Base-by-base conservation (phyloP, 2,888 invertebrate genomes). In the Epinotia nisella region DNA sequence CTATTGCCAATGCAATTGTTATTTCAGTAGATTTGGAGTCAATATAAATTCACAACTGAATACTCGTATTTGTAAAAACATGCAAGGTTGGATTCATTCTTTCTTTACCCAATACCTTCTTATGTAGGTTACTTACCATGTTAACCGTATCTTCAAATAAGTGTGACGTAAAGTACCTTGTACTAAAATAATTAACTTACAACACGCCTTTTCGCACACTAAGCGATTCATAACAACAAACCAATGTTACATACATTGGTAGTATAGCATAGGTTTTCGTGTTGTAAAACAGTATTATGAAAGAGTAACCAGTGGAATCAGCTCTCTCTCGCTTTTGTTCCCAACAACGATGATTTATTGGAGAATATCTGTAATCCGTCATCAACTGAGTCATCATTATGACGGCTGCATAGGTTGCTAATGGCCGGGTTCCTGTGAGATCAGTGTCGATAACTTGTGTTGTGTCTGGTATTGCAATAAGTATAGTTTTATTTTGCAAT, bases 251-350 rank as follows among this genome's bases (percentile, higher is more conserved):
- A 55, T n/a, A n/a, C n/a, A 55, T 7, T n/a, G n/a, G 19, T 10
- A 2, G 13, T 11, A 55, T 10, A 2, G 5, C 1, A 24, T 15
- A 24, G 3, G 13, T 24, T 56, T 35, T 62, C 49, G 15, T 49
- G 2, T 49, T 10, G 49, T 53, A 24, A 53, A 17, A 9, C 24
- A 10, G 17, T 19, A n/a, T 59, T 39, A 53, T 35, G 35, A 51
- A 65, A 55, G 55, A 39, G 41, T 29, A 49, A 49, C 56, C 29
- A 19, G 49, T 71, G 51, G 53, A 71, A 59, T 21, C 65, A 59
- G 65, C 58, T 35, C 70, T 62, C 45, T 65, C 21, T 51, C 45
- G 58, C 71, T 59, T 68, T 68, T 62, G 67, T 72, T 61, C 61
- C 15, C 29, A 59, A 64, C 56, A 10, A 41, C 71, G 66, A 61